Conservation (phyloP, 37 sponge, comb jelly and placozoan genomes). For the Geodia barretti region DNA sequence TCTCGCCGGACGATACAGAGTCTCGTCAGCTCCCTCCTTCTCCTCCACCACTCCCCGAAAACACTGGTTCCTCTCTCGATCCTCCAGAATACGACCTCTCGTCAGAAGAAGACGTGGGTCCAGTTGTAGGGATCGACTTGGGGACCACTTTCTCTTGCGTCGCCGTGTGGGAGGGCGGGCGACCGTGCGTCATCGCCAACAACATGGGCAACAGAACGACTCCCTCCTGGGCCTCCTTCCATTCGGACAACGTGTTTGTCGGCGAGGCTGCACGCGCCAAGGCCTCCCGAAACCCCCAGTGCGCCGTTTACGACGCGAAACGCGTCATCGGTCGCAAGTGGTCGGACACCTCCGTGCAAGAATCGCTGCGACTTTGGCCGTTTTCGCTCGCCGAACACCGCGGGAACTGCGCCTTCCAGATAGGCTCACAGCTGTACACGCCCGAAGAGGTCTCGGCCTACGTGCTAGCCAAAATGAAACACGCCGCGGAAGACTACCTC, state of each 20-base stretch:
- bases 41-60: not conserved
- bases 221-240: slow-evolving; percentile 93
- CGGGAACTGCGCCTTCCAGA: slow-evolving; percentile 70
- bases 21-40: not conserved
- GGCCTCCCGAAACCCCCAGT: slow-evolving; percentile 57
- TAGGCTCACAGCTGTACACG: slow-evolving; percentile 43
- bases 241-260: slow-evolving; percentile 62
- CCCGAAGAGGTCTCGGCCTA: slow-evolving; percentile 93
- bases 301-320: slow-evolving; percentile 88
- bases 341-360: slow-evolving; percentile 56
- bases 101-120: too few relatives aligned
- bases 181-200: slow-evolving; percentile 80
- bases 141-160: slow-evolving; percentile 98
- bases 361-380: slow-evolving; percentile 70
- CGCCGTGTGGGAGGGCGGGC: slow-evolving; percentile 82
- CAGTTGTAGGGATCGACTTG: slow-evolving; percentile 88
- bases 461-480: slow-evolving; percentile 91
- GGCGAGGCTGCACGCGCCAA: slow-evolving; percentile 90
- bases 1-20: not conserved
- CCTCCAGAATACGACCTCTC: too few relatives aligned
- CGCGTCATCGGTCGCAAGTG: slow-evolving; percentile 89
- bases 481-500: slow-evolving; percentile 91
- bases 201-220: slow-evolving; percentile 92
- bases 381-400: slow-evolving; percentile 59
- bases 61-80: too few relatives aligned